Base-by-base conservation (phyloP, 2,113 vertebrate species). In the Pygoscelis adeliae region DNA sequence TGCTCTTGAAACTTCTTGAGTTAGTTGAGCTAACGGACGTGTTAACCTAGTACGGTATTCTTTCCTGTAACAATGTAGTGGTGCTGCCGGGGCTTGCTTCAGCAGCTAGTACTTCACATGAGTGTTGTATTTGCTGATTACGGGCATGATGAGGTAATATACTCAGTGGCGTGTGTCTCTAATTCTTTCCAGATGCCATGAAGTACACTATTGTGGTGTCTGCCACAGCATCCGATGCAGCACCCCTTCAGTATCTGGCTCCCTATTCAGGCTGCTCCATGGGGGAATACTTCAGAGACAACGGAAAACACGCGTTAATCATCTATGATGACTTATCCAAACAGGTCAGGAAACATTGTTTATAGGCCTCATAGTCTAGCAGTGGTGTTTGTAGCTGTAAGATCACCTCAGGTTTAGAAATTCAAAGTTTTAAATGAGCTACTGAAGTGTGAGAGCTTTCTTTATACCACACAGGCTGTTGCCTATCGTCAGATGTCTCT, bases 251-350 rank as follows among this genome's bases (percentile, higher is more conserved):
- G 98, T 99, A 99, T 92, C 97, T 99, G 98, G 99, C 99, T 96
- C 99, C 99, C 13, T 99, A 99, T 93, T 99, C 99, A 5, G 99
- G 99, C 79, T 99, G 99, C 98, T 99, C 99, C 91, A 99, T 99
- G 99, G 99, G 99, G 71, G 99, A 99, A 49, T 99, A 99, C 98
- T 99, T 99, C 98, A 98, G 99, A 97, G 99, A 99, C 97, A 99
- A 99, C 0, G 99, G 99, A 94, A 99, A 99, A 94, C 99, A 99
- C 0, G 99, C 99, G 0, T 96, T 99, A 16, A 99, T 99, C 98
- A 99, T 99, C 98, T 99, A 99, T 8, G 99, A 99, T 3, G 99
- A 99, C 97, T 99, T 99, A 96, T 99, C 99, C 96, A 99, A 99
- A 92, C 99, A 99, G 99, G 99, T 99, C 42, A 96, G 95, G 50